Conservation (phyloP, 2,888 invertebrate species). For the Poecilus cupreus region DNA sequence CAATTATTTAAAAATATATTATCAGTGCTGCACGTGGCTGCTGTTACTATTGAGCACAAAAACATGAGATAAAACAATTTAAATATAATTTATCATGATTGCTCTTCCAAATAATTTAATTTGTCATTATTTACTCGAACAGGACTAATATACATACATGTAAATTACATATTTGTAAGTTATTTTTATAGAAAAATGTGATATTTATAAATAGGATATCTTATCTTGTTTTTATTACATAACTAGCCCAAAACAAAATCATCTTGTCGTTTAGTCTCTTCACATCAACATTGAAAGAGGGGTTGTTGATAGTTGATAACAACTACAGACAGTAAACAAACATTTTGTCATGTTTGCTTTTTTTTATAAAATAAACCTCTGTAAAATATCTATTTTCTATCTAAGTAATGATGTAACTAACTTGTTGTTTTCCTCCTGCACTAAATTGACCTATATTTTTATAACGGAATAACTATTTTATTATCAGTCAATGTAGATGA, state of each 20-base stretch:
- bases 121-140: background rate
- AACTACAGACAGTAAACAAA: background rate
- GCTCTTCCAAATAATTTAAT: background rate
- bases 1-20: background rate
- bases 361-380: no score
- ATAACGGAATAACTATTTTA: no score
- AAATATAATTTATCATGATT: background rate
- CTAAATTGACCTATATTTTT: no score
- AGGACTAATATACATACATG: no score
- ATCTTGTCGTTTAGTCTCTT: background rate
- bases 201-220: conserved; percentile 8
- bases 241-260: background rate
- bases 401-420: background rate
- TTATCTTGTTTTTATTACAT: background rate
- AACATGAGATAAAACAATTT: conserved; percentile 12
- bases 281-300: background rate
- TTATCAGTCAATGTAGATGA: no score
- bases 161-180: background rate
- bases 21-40: conserved; percentile 36
- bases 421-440: no score
- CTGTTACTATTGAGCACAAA: conserved; percentile 22
- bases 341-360: background rate
- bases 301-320: background rate
- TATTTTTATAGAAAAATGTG: background rate
- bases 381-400: background rate